Percentiles rank a stretch among this genome's conserved stretches.
Conservation (phyloP, 1,140 invertebrate species). For the Aphelenchoides besseyi region DNA sequence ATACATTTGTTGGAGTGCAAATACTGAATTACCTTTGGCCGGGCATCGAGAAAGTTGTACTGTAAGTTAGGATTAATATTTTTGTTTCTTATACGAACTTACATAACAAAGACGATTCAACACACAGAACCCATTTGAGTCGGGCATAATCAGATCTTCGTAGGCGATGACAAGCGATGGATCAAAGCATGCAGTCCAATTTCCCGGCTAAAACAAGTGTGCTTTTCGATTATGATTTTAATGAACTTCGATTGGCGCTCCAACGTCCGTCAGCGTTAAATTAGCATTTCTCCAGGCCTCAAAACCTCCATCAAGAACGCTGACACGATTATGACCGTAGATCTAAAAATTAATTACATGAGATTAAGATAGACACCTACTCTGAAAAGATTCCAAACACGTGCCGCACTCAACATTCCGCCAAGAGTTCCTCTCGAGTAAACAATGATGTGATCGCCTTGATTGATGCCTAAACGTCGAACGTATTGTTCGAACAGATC, state of each 20-base stretch:
- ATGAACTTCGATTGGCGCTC: slow-evolving; percentile 22
- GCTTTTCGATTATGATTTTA: not conserved
- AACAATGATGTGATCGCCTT: slow-evolving; percentile 40
- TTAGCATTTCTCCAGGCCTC: slow-evolving; percentile 41
- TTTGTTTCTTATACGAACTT: not conserved
- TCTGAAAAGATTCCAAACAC: slow-evolving; percentile 44
- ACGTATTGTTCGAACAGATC: slow-evolving; percentile 46
- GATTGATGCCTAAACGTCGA: slow-evolving; percentile 40
- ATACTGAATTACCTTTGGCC: too few species aligned
- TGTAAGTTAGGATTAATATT: too few species aligned
- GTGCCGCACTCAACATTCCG: slow-evolving; percentile 37
- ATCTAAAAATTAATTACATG: slow-evolving; percentile 34
- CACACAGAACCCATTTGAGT: slow-evolving; percentile 33
- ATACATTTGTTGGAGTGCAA: too few species aligned
- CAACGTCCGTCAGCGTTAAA: slow-evolving; percentile 30
- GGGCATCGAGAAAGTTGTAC: slow-evolving; percentile 41
- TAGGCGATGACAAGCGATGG: slow-evolving; percentile 32
- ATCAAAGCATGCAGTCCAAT: slow-evolving; percentile 39
- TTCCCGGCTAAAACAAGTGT: slow-evolving; percentile 34
- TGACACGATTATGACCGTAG: slow-evolving; percentile 36
- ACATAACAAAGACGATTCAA: slow-evolving; percentile 37
- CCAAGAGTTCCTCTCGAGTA: slow-evolving; percentile 38
- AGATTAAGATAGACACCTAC: slow-evolving; percentile 23
- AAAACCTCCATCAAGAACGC: slow-evolving; percentile 37
- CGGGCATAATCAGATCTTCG: slow-evolving; percentile 37